These are phyloP conservation scores for Conistra vaccinii DNA, from an alignment of 2,888 invertebrate species.

Conservation along the genomic window DNA sequence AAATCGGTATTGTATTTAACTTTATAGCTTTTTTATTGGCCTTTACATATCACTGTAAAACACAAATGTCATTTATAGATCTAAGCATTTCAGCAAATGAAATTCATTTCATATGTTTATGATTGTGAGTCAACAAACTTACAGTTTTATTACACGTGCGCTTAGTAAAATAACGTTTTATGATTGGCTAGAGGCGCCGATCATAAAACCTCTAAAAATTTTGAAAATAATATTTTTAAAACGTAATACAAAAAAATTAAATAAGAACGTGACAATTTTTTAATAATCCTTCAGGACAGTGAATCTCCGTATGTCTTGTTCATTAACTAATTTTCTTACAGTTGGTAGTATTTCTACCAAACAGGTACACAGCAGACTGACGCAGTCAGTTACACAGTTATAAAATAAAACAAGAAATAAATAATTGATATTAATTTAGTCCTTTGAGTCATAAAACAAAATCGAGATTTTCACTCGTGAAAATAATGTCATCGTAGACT, in stretches of 20 bases:
- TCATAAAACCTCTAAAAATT: too few relatives aligned
- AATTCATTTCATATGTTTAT: constrained; percentile 24
- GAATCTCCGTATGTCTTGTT: not conserved
- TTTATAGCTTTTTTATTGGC: constrained; percentile 29
- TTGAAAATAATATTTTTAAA: not conserved
- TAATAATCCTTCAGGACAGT: not conserved
- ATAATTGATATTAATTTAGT: not conserved
- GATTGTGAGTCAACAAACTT: constrained; percentile 4
- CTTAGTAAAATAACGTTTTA: constrained; percentile 13
- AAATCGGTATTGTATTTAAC: not conserved
- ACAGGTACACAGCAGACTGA: not conserved
- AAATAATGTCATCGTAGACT: not conserved
- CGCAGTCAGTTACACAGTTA: not conserved
- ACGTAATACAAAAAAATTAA: too few relatives aligned
- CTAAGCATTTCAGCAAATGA: constrained; percentile 47
- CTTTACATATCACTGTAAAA: constrained; percentile 18
- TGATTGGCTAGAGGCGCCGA: not conserved
- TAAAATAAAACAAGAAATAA: not conserved
- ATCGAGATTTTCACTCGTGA: not conserved
- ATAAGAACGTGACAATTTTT: not conserved
- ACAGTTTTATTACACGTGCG: constrained; percentile 16
- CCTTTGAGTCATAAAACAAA: not conserved
- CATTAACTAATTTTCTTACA: not conserved
- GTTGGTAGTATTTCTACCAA: not conserved
- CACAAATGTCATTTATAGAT: constrained; percentile 24